phyloP scores from a whole-genome alignment of 1,140 invertebrate species.

The Drosophila tristis region DNA sequence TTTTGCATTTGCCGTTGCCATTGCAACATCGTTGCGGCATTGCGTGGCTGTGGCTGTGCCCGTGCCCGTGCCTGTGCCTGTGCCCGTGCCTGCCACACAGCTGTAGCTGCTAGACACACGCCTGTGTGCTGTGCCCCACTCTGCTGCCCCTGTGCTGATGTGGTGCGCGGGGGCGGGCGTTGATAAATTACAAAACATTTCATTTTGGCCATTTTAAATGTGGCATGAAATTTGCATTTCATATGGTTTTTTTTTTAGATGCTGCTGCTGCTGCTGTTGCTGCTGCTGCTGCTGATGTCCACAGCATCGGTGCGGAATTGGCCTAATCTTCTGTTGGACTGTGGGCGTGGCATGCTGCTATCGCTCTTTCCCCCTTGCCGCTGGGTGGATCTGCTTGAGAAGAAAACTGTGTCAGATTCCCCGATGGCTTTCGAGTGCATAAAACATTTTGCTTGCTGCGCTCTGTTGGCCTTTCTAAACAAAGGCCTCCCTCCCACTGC shows the following conservation, averaged over 20 bases:
- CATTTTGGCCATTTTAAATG: constrained; percentile 75
- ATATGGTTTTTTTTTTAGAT: constrained; percentile 51
- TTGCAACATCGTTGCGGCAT: constrained; percentile 65
- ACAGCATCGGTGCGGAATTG: constrained; percentile 64
- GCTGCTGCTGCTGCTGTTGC: constrained; percentile 42
- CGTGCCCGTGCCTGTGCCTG: constrained; percentile 56
- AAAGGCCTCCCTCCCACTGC: constrained; percentile 25
- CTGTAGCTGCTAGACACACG: constrained; percentile 1
- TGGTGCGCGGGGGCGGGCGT: constrained; percentile 61
- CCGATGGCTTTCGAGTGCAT: constrained; percentile 71
- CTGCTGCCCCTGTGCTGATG: background rate
- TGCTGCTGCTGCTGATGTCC: constrained; percentile 50
- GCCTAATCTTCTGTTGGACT: constrained; percentile 49
- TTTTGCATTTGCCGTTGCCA: constrained; percentile 60
- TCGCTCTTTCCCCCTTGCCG: constrained; percentile 24
- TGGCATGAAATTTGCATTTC: constrained; percentile 80
- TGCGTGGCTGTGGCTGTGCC: constrained; percentile 57
- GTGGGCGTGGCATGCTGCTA: constrained; percentile 41
- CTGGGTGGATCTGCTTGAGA: constrained; percentile 21
- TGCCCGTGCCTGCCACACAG: constrained; percentile 36
- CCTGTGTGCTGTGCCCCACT: constrained; percentile 3
- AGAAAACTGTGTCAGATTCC: constrained; percentile 76
- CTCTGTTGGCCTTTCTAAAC: constrained; percentile 45
- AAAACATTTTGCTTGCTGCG: constrained; percentile 48
- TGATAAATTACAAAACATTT: constrained; percentile 79